phyloP scores from a whole-genome alignment of 2,797 vertebrate species.

The Hoplostethus mediterraneus region DNA sequence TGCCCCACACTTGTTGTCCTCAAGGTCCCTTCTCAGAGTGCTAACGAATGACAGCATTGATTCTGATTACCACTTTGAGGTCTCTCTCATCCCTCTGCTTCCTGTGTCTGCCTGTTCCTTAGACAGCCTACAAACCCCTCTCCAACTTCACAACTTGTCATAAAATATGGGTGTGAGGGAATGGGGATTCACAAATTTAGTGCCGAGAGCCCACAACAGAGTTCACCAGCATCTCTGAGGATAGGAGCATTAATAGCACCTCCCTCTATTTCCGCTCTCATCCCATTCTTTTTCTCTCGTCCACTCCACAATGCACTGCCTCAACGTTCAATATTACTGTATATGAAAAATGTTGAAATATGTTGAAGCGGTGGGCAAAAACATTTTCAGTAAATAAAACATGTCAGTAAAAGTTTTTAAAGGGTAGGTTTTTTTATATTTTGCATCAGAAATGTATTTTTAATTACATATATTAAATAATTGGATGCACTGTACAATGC shows the following conservation, averaged over 20 bases:
- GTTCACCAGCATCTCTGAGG: conserved; percentile 15
- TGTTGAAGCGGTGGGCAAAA: conserved; percentile 17
- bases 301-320: background rate
- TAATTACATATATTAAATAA: background rate
- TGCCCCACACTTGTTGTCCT: conserved; percentile 68
- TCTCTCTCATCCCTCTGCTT: conserved; percentile 46
- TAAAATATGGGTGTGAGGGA: conserved; percentile 40
- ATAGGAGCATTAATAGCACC: conserved; percentile 42
- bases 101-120: conserved; percentile 20
- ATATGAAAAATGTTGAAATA: conserved; percentile 1
- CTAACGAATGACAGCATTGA: conserved; percentile 71
- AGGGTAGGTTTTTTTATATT: background rate
- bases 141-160: conserved; percentile 43
- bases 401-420: no score
- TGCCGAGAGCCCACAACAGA: conserved; percentile 36
- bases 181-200: conserved; percentile 42
- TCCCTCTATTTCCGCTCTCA: conserved; percentile 16
- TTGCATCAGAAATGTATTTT: conserved; percentile 14
- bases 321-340: conserved; percentile 20
- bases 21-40: conserved; percentile 59
- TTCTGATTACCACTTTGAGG: conserved; percentile 74
- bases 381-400: background rate
- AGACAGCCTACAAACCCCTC: conserved; percentile 44
- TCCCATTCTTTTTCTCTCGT: conserved; percentile 21
- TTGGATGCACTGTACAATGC: conserved; percentile 11